Evolutionary conservation across 1,140 invertebrate genomes (phyloP), one percentile per base, ranked within the genome.

Genomic region (Limonius californicus): DNA sequence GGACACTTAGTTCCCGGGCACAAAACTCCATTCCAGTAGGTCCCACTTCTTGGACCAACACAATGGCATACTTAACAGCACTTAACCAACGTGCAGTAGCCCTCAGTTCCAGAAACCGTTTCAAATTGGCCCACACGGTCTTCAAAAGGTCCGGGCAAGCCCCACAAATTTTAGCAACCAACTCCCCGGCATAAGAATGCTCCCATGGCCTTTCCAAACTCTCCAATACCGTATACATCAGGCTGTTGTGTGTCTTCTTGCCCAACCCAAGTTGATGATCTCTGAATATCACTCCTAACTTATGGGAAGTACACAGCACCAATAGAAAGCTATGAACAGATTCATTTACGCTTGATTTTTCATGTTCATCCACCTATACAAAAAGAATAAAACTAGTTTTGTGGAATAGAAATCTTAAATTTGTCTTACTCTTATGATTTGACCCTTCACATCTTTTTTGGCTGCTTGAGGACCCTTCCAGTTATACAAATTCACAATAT

Each of bases 91-190:
- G 82, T 58, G 72, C 71, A 1, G 84, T 83, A 27, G 80, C 73
- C 72, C 83, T 78, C 0, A 84, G 84, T 66, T 83, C 79, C 64
- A 88, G 81, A 70, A 77, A 82, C 30, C 82, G 77, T 66, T 85
- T 84, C 1, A 86, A 70, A 21, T 78, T 76, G 57, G 32, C 76
- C 43, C 89, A 82, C 3, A 89, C 79, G 30, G 81, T 80, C 74
- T 85, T 82, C 9, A 87, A 81, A 47, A 91, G 78, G 73, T 91
- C 89, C 1, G 89, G 89, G 75, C 88, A 90, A 23, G 83, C 82
- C 32, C 74, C 73, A 54, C 90, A 73, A 42, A 89, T 86, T 70
- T 85, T 78, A 3, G 87, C 70, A 14, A 91, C 77, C n/a, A 89
- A 74, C 56, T 89, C 80, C 50, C 79, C 77, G 50, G 85, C 84